A percentile compares a stretch with the other conserved stretches of the same genome.
Evolutionary conservation across 2,113 vertebrate species (phyloP).

Genomic region (Chionodraco myersi): DNA sequence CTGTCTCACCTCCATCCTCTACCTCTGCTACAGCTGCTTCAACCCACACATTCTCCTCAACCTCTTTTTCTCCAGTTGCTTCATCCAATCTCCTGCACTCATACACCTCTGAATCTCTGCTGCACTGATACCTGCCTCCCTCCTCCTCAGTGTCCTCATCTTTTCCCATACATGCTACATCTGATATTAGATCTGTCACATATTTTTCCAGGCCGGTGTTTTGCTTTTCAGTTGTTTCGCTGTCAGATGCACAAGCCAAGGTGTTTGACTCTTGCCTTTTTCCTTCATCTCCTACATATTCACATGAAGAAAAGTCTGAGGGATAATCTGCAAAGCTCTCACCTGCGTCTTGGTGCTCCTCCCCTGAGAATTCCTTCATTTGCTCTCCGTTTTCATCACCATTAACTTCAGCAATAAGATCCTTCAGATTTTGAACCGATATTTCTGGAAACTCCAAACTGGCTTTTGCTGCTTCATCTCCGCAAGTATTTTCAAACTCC

Average conservation of each 20-base stretch:
- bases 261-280: background rate
- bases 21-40: background rate
- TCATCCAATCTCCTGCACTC: background rate
- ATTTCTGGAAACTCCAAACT: conserved; percentile 37
- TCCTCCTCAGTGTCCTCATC: conserved; percentile 9
- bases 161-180: background rate
- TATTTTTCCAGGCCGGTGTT: background rate
- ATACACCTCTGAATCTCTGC: conserved; percentile 42
- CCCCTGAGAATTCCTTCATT: conserved; percentile 78
- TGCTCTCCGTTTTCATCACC: conserved; percentile 37
- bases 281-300: conserved; percentile 52
- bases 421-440: conserved; percentile 45
- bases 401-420: conserved; percentile 43
- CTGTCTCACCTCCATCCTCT: conserved; percentile 14
- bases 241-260: background rate
- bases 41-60: background rate
- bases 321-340: conserved; percentile 82
- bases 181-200: background rate
- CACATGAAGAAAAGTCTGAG: conserved; percentile 78
- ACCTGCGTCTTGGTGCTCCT: conserved; percentile 78
- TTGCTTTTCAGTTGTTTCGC: background rate
- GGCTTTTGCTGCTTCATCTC: background rate
- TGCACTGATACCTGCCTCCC: conserved; percentile 35
- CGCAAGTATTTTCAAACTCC: conserved; percentile 3
- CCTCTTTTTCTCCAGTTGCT: conserved; percentile 3